phyloP scores from a whole-genome alignment of 1,140 invertebrate genomes.

The Littorina saxatilis region DNA sequence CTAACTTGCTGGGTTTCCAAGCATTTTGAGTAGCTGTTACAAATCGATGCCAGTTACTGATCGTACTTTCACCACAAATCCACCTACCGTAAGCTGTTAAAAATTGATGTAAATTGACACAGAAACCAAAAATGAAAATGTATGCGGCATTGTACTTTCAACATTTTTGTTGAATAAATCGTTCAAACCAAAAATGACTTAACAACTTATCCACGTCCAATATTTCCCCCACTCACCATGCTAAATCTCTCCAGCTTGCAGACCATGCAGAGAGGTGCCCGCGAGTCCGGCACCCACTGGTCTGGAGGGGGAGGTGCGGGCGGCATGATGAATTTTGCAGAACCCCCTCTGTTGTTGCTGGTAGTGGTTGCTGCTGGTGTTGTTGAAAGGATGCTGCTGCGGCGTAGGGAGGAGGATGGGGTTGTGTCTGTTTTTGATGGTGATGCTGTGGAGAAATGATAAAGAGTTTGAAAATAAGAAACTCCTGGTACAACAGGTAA shows the following conservation, averaged over 20 bases:
- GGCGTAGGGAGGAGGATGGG: background rate
- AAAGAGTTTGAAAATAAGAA: background rate
- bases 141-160: background rate
- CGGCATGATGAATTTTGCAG: constrained; percentile 74
- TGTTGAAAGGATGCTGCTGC: background rate
- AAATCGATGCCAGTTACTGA: too few species aligned
- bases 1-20: too few species aligned
- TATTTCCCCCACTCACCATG: constrained; percentile 70
- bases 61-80: too few species aligned
- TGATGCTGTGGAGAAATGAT: background rate
- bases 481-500: background rate
- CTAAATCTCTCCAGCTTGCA: constrained; percentile 76
- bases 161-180: background rate
- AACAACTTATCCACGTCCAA: background rate
- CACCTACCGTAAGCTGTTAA: too few species aligned
- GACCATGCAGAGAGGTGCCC: constrained; percentile 75
- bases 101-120: too few species aligned
- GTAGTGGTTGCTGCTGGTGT: background rate
- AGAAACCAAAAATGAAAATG: background rate
- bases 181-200: background rate
- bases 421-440: background rate
- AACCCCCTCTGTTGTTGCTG: background rate
- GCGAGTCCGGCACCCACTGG: constrained; percentile 76
- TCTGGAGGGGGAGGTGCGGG: constrained; percentile 74
- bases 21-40: too few species aligned